phyloP scores from a whole-genome alignment of 2,797 vertebrate species.

The Nyctalus aviator region DNA sequence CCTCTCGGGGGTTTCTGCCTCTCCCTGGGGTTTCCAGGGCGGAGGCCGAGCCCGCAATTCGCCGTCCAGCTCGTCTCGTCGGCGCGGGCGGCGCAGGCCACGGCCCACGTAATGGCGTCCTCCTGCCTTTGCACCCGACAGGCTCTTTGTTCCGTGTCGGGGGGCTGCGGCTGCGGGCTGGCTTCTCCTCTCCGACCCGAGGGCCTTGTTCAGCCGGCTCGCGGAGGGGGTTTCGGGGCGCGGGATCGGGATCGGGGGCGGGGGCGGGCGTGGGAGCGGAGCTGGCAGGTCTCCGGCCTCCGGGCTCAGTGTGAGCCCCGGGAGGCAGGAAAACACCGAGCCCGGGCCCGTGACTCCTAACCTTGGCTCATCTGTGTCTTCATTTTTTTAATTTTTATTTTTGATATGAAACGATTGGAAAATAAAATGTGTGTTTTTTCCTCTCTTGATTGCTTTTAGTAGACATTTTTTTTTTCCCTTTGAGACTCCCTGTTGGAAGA shows the following conservation, averaged over 20 bases:
- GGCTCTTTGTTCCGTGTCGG: constrained; percentile 79
- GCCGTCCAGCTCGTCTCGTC: background rate
- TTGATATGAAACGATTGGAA: background rate
- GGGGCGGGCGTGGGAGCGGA: background rate
- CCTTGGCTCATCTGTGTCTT: background rate
- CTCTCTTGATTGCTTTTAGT: background rate
- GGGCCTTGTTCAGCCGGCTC: background rate
- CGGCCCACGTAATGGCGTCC: constrained; percentile 77
- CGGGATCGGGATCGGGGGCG: background rate
- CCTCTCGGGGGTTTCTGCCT: background rate
- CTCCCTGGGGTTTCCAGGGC: accelerated
- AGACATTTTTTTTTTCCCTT: background rate
- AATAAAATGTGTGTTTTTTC: background rate
- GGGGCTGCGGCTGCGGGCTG: background rate
- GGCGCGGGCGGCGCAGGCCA: constrained; percentile 17
- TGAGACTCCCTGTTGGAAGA: background rate
- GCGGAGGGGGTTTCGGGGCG: background rate
- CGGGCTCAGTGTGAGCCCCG: background rate
- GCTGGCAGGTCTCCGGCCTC: background rate
- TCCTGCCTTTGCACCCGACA: background rate
- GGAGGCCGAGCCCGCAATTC: background rate
- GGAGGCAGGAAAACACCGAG: background rate
- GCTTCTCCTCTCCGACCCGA: background rate
- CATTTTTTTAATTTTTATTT: background rate
- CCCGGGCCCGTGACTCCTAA: background rate